Evolutionary conservation across 2,888 invertebrate species (phyloP).

Genomic region (Oeneis ivallda): DNA sequence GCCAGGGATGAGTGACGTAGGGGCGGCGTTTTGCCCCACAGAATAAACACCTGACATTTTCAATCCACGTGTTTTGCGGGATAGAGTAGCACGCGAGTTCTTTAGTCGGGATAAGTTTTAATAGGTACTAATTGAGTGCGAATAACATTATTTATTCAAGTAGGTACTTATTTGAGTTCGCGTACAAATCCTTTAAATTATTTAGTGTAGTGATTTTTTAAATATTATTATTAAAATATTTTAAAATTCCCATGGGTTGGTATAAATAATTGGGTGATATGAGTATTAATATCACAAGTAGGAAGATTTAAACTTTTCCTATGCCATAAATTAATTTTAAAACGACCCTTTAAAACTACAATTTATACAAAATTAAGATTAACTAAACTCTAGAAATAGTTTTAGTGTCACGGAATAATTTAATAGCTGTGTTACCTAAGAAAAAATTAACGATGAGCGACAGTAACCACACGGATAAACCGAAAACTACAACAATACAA

Average conservation of each 20-base stretch:
- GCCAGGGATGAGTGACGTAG: conserved; percentile 50
- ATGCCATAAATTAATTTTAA: too few species aligned
- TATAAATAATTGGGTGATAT: too few species aligned
- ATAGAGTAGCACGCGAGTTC: conserved; percentile 52
- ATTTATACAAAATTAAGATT: background rate
- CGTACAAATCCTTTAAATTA: background rate
- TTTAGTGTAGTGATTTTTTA: background rate
- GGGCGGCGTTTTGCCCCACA: conserved; percentile 56
- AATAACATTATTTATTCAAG: background rate
- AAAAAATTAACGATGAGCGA: conserved; percentile 48
- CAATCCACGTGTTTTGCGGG: conserved; percentile 61
- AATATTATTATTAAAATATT: conserved; percentile 6
- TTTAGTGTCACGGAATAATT: background rate
- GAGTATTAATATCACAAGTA: too few species aligned
- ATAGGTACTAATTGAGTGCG: background rate
- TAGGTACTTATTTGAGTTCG: background rate
- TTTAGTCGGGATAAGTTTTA: conserved; percentile 13
- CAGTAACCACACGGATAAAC: conserved; percentile 45
- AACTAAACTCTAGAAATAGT: background rate
- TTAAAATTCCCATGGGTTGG: background rate
- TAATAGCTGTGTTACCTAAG: background rate
- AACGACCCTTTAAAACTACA: conserved; percentile 3
- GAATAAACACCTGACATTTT: conserved; percentile 63
- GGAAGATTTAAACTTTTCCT: too few species aligned
- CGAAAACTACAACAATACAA: conserved; percentile 52